Evolutionary conservation across 2,113 vertebrate species (phyloP), one percentile per base, ranked within the genome.

Genomic region (Tichodroma muraria): DNA sequence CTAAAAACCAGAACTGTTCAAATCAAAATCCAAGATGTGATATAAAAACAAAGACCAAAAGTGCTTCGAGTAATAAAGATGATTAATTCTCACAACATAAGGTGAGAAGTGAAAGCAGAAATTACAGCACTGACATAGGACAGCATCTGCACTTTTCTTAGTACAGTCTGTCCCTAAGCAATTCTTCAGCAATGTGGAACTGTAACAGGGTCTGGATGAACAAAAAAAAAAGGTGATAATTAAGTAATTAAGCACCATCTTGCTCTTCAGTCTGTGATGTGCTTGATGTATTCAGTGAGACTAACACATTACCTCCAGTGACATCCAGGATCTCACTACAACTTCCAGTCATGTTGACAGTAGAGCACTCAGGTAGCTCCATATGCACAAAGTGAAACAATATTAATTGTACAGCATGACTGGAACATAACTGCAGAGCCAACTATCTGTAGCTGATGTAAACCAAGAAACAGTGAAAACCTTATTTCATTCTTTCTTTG

Each of bases 161-260:
- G 33, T 42, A 37, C 72, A 82, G 30, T 38, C 65, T 89, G 80
- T 87, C 78, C 89, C 89, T 60, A 82, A 53, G 35, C 49, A 85
- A 68, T 49, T 45, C 83, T 71, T 84, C 49, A 79, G 49, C 69
- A 76, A 90, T 31, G 38, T 53, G 61, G 24, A 87, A 76, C 25
- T 65, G 7, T 70, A 93, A 85, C 68, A 80, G 14, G 70, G 76
- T 83, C 64, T 65, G n/a, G 22, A 8, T 22, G 59, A 89, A 85
- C 23, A 53, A 42, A 35, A 53, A 52, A 50, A 50, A 71, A 42
- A 89, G 25, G 88, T 64, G 91, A 85, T 83, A 94, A 96, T 95
- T 86, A 94, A 94, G 66, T 93, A 92, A 94, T 94, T 96, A 95
- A 76, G 66, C 38, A 93, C 30, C 56, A 78, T 63, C 89, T 68